Evolutionary conservation across 2,797 vertebrate genomes (phyloP).

Genomic region (Microctenopoma lineatum): DNA sequence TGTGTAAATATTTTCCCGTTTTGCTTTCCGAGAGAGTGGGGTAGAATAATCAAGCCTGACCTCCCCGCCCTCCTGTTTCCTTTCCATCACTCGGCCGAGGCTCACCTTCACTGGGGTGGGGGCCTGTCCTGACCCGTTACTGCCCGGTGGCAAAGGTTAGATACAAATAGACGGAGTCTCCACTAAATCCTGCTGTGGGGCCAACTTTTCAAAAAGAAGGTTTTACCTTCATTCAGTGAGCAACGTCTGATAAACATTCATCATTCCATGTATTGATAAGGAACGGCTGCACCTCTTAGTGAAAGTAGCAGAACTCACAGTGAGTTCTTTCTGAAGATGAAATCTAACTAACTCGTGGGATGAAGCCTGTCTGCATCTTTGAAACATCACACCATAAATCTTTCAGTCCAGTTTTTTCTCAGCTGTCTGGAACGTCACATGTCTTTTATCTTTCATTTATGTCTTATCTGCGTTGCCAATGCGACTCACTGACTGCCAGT

Average conservation of each 20-base stretch:
- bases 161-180: slow-evolving; percentile 33
- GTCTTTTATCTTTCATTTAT: slow-evolving; percentile 44
- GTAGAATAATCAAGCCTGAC: slow-evolving; percentile 68
- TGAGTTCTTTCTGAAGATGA: slow-evolving; percentile 22
- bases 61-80: slow-evolving; percentile 58
- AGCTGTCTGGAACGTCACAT: slow-evolving; percentile 37
- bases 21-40: slow-evolving; percentile 65
- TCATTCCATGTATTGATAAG: not conserved
- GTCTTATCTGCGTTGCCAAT: slow-evolving; percentile 38
- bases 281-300: not conserved
- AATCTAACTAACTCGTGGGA: slow-evolving; percentile 17
- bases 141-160: slow-evolving; percentile 14
- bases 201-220: not conserved
- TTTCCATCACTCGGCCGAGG: not conserved
- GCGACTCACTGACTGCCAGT: slow-evolving; percentile 9
- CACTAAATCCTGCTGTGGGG: slow-evolving; percentile 50
- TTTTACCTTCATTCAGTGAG: not conserved
- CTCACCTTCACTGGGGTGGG: slow-evolving; percentile 19
- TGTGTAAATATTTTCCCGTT: slow-evolving; percentile 77
- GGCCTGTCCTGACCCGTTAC: slow-evolving; percentile 17
- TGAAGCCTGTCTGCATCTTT: slow-evolving; percentile 31
- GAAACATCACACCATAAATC: slow-evolving; percentile 50
- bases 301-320: not conserved
- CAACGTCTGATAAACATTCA: not conserved
- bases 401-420: slow-evolving; percentile 13